These are phyloP conservation scores for Neodon shergylaensis DNA, from an alignment of 2,113 vertebrate species.

Conservation along the genomic window DNA sequence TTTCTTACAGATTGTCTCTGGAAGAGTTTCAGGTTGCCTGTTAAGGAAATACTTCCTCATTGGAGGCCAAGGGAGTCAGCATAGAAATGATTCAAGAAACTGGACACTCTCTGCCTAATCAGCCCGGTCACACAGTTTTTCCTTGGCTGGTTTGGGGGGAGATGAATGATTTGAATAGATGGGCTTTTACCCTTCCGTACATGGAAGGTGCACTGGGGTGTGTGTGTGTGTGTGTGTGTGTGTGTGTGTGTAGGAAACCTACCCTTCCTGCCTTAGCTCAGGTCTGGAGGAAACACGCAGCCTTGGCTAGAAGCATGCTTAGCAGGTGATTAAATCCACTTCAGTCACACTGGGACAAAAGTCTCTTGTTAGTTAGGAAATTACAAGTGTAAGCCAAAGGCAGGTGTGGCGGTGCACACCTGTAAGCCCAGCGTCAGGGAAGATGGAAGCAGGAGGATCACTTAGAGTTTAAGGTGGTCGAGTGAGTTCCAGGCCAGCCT, in stretches of 20 bases:
- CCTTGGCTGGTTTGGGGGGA: neutral
- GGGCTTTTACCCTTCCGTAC: neutral
- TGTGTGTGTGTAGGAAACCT: neutral
- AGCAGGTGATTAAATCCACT: neutral
- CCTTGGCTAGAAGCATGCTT: neutral
- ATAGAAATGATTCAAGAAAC: conserved; percentile 29
- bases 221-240: too few species aligned
- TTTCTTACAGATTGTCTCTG: neutral
- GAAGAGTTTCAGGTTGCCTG: neutral
- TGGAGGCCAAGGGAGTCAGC: neutral
- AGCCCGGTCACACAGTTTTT: neutral
- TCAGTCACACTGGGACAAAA: neutral
- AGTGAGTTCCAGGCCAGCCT: neutral
- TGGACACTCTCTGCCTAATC: neutral
- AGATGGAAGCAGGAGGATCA: neutral
- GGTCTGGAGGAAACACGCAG: neutral
- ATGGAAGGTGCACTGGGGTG: neutral
- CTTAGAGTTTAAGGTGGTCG: neutral
- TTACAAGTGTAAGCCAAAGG: neutral
- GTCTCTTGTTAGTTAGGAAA: neutral
- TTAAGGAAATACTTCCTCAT: neutral
- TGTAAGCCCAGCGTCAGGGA: neutral
- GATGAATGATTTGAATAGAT: neutral
- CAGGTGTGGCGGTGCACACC: neutral
- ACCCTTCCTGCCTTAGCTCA: neutral